Base-by-base conservation (phyloP, 2,888 invertebrate genomes). In the Dasysyrphus albostriatus region DNA sequence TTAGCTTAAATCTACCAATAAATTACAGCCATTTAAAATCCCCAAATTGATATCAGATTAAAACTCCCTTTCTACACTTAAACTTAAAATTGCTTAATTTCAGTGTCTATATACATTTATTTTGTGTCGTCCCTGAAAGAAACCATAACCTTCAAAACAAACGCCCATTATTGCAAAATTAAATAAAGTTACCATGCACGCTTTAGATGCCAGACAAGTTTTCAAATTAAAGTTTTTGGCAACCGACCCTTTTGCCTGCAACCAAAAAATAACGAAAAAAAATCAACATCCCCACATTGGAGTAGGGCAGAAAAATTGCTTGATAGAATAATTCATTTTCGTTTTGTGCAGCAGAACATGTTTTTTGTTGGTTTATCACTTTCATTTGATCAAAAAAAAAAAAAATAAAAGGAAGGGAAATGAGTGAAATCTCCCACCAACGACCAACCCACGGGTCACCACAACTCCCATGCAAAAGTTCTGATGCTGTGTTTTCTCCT, bases 341-440 rank as follows among this genome's bases (percentile, higher is more conserved):
- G 12, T 51, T 67, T 76, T 58, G 8, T 14, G 37, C n/a, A 19
- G 42, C 58, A 3, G 14, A 77, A 69, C 59, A 59, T 49, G 51
- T 77, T 72, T 78, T 67, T 65, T 63, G 69, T 76, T 70, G 59
- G 80, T 76, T 72, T 84, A 70, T 80, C 84, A 73, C 84, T 72
- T 84, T 67, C 58, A 58, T 72, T 72, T 19, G 19, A 24, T 29
- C n/a, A 63, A 63, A 70, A 75, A 37, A 37, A 42, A 14, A 42
- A 32, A 34, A n/a, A 24, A 24, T 24, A 24, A 32, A 19, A 58
- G 4, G 2, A 34, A 14, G n/a, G 54, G 14, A 67, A 76, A 51
- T 63, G 72, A 73, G 76, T 76, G 51, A 81, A 81, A 73, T 47
- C 72, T 65, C 44, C 70, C 58, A 44, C 58, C 69, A 47, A 19